A percentile compares a stretch with the other conserved stretches of the same genome.
Evolutionary conservation across 2,888 invertebrate genomes (phyloP).

Genomic region (Hedychridium roseum): DNA sequence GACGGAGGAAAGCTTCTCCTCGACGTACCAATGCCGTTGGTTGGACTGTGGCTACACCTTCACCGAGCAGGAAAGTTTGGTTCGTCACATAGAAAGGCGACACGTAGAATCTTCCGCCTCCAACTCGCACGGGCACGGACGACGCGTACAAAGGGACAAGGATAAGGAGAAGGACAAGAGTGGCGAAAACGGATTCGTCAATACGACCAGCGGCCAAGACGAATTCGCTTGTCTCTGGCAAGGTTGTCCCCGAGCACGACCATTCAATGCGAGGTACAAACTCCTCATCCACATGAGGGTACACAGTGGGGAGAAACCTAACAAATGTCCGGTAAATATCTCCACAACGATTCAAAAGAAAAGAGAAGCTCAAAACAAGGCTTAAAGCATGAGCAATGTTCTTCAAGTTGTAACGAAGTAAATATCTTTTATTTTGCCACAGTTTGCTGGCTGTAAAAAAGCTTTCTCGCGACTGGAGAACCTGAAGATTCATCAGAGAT

Average conservation of each 20-base stretch:
- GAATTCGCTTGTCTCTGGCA: constrained; percentile 95
- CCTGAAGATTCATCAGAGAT: constrained; percentile 95
- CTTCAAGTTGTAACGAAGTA: too few relatives aligned
- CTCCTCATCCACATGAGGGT: constrained; percentile 96
- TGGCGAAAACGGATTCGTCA: background rate
- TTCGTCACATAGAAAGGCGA: constrained; percentile 83
- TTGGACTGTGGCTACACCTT: constrained; percentile 83
- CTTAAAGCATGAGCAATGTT: too few relatives aligned
- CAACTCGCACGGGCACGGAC: constrained; percentile 46
- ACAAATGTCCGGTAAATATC: constrained; percentile 90
- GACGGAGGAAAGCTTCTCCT: constrained; percentile 40
- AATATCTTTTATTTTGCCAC: too few relatives aligned
- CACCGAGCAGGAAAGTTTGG: constrained; percentile 80
- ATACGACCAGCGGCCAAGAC: constrained; percentile 59
- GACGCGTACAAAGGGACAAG: constrained; percentile 45
- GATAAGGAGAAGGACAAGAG: constrained; percentile 25
- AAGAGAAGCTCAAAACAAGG: too few relatives aligned
- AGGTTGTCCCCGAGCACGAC: constrained; percentile 88
- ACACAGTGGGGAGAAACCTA: constrained; percentile 98
- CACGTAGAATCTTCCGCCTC: constrained; percentile 77
- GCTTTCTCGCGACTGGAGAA: constrained; percentile 97
- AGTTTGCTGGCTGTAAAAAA: constrained; percentile 95
- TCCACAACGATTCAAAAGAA: too few relatives aligned
- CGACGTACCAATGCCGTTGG: constrained; percentile 79
- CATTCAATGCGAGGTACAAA: constrained; percentile 98